Base-by-base conservation (phyloP, 2,888 invertebrate species). In the Euspilapteryx auroguttella region DNA sequence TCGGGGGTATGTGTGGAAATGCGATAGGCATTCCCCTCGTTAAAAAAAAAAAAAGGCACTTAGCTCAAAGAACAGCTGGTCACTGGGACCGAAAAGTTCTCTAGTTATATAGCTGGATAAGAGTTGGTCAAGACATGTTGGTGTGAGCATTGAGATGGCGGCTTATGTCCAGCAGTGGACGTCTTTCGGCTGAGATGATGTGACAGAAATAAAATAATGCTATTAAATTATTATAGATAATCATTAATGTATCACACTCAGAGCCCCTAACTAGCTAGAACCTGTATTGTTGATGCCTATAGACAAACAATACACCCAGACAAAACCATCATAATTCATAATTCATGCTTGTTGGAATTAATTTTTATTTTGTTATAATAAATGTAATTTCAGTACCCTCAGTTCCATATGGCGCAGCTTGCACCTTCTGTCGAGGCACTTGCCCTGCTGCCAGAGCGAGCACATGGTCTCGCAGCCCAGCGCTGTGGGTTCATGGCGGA, bases 381-480 rank as follows among this genome's bases (percentile, higher is more conserved):
- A 28, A 51, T 75, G 55, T 64, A 89, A 88, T 68, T 86, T 81
- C 38, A 90, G 77, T 64, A 89, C 88, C 68, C 86, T 81, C 38
- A 90, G 77, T 59, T 89, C 87, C 89, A 91, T 91, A 58, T 93
- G 93, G 45, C 92, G 81, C 47, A 86, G 85, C 53, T 83, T 86
- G 64, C 93, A 93, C 42, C 83, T 81, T 45, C 83, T 81, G 47
- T 87, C 85, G 21, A 82, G 69, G 54, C 93, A 93, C 53, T 83
- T 85, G 40, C 89, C 89, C 55, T 87, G 85, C 53, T 86, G 84
- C 92, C 92, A 93, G 37, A 84, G 83, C 7, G 82, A 66, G 59
- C 92, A 93, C 58, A 87, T 85, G 2, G 83, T 83, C 73, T 91
- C 91, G 51, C 86, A 88, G 21, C 89, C 89, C 44, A 89, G 76